Conservation (phyloP, 1,140 invertebrate genomes). For the Eupristina koningsbergeri region DNA sequence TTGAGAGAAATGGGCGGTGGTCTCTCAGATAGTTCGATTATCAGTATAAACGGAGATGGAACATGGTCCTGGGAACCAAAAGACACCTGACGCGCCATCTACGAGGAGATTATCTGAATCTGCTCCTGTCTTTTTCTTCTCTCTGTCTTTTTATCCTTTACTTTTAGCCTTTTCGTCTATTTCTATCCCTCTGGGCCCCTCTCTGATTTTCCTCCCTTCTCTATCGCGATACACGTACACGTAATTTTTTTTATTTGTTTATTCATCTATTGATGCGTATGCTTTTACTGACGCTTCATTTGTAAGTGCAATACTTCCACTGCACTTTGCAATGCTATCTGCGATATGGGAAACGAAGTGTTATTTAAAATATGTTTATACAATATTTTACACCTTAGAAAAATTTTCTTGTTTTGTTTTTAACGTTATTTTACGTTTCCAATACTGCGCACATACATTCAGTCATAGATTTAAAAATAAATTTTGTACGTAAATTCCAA, state of each 20-base stretch:
- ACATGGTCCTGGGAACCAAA: conserved; percentile 55
- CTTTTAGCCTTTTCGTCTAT: background rate
- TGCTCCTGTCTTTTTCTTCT: conserved; percentile 4
- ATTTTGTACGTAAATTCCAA: too few species aligned
- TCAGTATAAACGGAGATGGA: conserved; percentile 43
- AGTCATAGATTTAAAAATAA: too few species aligned
- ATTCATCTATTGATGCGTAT: background rate
- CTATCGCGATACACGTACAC: too few species aligned
- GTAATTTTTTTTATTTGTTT: background rate
- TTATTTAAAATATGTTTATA: too few species aligned
- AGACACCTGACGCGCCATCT: conserved; percentile 70
- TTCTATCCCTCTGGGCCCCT: conserved; percentile 38
- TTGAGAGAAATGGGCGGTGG: conserved; percentile 62
- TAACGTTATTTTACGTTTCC: too few species aligned
- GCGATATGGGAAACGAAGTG: too few species aligned
- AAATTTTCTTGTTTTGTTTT: too few species aligned
- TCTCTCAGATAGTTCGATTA: conserved; percentile 57
- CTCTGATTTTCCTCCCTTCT: background rate
- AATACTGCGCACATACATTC: too few species aligned
- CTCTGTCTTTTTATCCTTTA: conserved; percentile 29
- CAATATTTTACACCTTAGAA: too few species aligned
- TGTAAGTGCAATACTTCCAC: conserved; percentile 47
- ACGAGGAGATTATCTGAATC: conserved; percentile 46
- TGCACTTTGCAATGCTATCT: too few species aligned
- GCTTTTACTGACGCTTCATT: background rate